Conservation (phyloP, 2,113 vertebrate genomes). For the Lamprotornis superbus region DNA sequence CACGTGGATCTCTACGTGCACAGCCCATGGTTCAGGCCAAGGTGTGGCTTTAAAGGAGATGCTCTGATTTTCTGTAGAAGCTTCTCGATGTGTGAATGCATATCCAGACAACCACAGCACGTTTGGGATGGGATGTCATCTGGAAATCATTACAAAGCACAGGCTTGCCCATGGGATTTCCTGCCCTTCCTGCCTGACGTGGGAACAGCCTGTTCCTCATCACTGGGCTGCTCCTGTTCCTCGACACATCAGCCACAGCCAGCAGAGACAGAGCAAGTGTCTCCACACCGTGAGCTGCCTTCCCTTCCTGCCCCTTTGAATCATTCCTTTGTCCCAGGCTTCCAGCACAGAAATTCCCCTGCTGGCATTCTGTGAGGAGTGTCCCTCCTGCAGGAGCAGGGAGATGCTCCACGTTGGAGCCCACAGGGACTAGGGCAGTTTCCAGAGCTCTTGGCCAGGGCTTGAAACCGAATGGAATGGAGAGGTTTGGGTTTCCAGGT, state of each 20-base stretch:
- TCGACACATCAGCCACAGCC: neutral
- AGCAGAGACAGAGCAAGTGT: neutral
- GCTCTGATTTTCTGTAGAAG: neutral
- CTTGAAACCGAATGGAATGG: neutral
- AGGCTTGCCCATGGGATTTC: neutral
- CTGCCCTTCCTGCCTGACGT: neutral
- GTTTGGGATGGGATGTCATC: neutral
- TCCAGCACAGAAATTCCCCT: neutral
- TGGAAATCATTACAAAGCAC: conserved; percentile 23
- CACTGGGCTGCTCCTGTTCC: conserved; percentile 4
- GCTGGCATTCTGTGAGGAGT: neutral
- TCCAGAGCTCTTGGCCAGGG: neutral
- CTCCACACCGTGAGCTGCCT: neutral
- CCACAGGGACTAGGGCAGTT: fast-evolving
- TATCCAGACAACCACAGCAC: neutral
- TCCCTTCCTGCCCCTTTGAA: neutral
- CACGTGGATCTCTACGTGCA: neutral
- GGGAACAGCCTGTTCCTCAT: conserved; percentile 31
- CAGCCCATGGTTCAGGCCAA: neutral
- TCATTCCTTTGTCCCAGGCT: neutral
- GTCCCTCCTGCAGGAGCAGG: fast-evolving
- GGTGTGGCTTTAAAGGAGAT: neutral
- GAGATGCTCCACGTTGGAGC: fast-evolving
- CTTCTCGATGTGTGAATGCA: neutral
- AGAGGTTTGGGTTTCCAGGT: neutral